Evolutionary conservation across 2,888 invertebrate species (phyloP).

Genomic region (Lepidonotus clava): DNA sequence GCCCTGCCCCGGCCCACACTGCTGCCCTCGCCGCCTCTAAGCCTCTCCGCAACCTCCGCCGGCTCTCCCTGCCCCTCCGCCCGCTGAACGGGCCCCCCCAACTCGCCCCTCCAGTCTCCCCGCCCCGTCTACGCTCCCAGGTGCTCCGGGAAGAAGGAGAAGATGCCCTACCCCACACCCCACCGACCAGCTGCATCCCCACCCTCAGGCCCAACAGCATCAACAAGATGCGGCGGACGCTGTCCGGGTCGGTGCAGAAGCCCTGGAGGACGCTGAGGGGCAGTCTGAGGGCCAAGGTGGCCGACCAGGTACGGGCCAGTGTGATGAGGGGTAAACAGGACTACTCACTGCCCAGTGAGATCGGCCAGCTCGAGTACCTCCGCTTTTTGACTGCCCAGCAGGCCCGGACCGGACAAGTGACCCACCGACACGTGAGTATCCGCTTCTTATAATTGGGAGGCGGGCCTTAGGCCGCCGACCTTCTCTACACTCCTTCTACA

Average conservation of each 20-base stretch:
- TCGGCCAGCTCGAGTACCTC: conserved; percentile 19
- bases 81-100: background rate
- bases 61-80: background rate
- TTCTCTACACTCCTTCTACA: too few species aligned
- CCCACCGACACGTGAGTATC: background rate
- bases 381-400: conserved; percentile 33
- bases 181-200: background rate
- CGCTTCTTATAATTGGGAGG: too few species aligned
- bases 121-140: background rate
- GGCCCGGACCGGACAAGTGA: background rate
- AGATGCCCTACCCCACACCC: too few species aligned
- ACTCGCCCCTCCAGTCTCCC: background rate
- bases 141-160: too few species aligned
- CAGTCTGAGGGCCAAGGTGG: conserved; percentile 4
- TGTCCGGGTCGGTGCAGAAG: conserved; percentile 6
- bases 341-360: conserved; percentile 25
- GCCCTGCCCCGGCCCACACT: background rate
- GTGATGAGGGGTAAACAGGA: conserved; percentile 46
- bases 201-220: background rate
- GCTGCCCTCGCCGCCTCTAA: background rate
- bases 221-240: conserved; percentile 14
- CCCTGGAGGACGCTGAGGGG: conserved; percentile 37
- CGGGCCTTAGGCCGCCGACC: too few species aligned
- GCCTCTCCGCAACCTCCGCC: background rate
- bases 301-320: conserved; percentile 34